Evolutionary conservation across 1,140 invertebrate species (phyloP), one percentile per base, ranked within the genome.

Genomic region (Tribolium madens): DNA sequence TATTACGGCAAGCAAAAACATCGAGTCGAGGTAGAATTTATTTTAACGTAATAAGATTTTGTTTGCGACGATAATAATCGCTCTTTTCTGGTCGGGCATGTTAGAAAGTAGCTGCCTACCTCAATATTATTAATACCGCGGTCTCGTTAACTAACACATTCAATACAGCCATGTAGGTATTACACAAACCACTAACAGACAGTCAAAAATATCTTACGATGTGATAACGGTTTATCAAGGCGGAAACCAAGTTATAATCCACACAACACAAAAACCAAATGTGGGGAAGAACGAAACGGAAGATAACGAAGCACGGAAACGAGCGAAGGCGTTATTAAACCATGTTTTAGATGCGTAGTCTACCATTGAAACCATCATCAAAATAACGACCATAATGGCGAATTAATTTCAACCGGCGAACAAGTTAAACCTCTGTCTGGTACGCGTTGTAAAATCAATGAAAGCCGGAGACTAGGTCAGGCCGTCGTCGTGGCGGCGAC

Each of bases 381-480:
- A 13, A 15, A 7, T 10, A 7, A n/a, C 17, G 5, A 3, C 17
- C 17, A 10, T 69, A 33, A 36, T 69, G 15, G 36, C 70, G 70
- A 72, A 72, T 72, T 72, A 72, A 72, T 72, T 72, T 71, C 3
- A 71, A 69, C 3, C 42, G 64, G 36, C 50, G 17, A 31, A 72
- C 70, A 50, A 72, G 70, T 72, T 72, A 72, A 79, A 79, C 53
- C 71, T 71, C 71, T 53, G 52, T 75, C 42, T 72, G 36, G 52
- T 78, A 33, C 70, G 80, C 57, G 68, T 70, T 57, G 79, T 78
- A 81, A 80, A 82, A 82, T 82, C 81, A 78, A 82, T 82, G 80
- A 79, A 76, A 76, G 69, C 57, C 75, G 57, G 78, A 74, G 81
- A 82, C 78, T 82, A 82, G 81, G 81, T 82, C 81, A 81, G 76